Evolutionary conservation across 2,113 vertebrate genomes (phyloP).

Genomic region (Gavia stellata): DNA sequence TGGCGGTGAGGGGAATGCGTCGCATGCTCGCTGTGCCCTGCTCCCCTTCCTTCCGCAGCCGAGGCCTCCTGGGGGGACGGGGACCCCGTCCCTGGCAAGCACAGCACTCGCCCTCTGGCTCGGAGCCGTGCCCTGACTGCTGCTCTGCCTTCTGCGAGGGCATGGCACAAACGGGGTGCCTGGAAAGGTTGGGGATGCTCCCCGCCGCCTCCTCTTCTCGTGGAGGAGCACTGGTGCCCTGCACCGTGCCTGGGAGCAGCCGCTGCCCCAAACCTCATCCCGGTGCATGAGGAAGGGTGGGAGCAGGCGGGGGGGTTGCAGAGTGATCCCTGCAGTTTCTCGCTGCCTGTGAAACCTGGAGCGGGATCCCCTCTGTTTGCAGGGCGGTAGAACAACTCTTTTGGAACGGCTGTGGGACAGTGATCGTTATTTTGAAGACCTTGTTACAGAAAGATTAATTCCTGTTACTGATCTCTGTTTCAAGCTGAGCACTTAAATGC

Average conservation of each 20-base stretch:
- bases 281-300: fast-evolving
- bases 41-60: not conserved
- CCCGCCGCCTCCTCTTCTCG: fast-evolving
- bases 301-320: fast-evolving
- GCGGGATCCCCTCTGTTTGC: not conserved
- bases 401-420: not conserved
- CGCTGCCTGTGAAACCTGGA: fast-evolving
- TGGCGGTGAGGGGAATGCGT: fast-evolving
- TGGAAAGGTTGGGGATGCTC: not conserved
- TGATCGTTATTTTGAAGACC: not conserved
- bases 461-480: not conserved
- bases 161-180: fast-evolving
- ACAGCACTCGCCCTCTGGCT: fast-evolving
- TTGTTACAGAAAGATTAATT: not conserved
- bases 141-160: not conserved
- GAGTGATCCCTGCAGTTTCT: fast-evolving
- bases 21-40: not conserved
- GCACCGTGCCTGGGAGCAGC: fast-evolving
- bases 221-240: not conserved
- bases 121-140: not conserved
- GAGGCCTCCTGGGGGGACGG: too few species aligned
- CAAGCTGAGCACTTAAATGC: not conserved
- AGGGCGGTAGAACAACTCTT: not conserved
- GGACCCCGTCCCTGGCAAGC: not conserved
- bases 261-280: fast-evolving